A percentile compares a stretch with the other conserved stretches of the same genome.
Conservation (phyloP, 2,797 vertebrate genomes). For the Labeo calbasu region DNA sequence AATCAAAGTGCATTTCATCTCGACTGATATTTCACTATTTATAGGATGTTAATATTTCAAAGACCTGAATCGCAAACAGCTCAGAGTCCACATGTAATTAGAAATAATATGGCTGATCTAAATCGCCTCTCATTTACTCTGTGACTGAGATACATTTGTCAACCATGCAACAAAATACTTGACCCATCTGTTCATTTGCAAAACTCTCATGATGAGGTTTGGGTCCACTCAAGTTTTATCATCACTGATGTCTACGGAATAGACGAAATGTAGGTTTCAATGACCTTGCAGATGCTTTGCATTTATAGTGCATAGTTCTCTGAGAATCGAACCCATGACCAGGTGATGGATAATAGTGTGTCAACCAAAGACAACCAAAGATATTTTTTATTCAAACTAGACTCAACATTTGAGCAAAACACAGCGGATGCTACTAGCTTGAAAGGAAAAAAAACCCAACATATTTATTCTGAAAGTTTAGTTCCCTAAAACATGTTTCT, state of each 20-base stretch:
- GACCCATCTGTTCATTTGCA: conserved; percentile 41
- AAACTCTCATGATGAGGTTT: conserved; percentile 20
- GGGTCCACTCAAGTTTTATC: background rate
- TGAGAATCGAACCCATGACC: background rate
- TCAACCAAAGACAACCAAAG: background rate
- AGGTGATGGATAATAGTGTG: background rate
- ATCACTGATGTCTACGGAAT: background rate
- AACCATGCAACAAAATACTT: conserved; percentile 9
- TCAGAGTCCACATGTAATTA: conserved; percentile 31
- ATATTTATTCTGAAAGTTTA: background rate
- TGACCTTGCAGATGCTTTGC: conserved; percentile 9
- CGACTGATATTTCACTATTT: conserved; percentile 38
- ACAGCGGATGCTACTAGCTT: background rate
- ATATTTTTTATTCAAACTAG: background rate
- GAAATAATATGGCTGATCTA: conserved; percentile 36
- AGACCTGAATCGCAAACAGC: conserved; percentile 39
- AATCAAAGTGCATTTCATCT: conserved; percentile 48
- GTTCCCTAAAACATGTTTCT: background rate
- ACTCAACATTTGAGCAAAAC: background rate
- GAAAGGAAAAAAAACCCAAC: background rate
- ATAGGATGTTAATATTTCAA: conserved; percentile 42
- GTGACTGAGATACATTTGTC: conserved; percentile 41
- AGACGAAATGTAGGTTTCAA: background rate
- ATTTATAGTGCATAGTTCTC: background rate
- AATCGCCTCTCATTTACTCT: conserved; percentile 35